These are phyloP conservation scores for Diorhabda elongata DNA, from an alignment of 1,140 invertebrate species.

Conservation along the genomic window DNA sequence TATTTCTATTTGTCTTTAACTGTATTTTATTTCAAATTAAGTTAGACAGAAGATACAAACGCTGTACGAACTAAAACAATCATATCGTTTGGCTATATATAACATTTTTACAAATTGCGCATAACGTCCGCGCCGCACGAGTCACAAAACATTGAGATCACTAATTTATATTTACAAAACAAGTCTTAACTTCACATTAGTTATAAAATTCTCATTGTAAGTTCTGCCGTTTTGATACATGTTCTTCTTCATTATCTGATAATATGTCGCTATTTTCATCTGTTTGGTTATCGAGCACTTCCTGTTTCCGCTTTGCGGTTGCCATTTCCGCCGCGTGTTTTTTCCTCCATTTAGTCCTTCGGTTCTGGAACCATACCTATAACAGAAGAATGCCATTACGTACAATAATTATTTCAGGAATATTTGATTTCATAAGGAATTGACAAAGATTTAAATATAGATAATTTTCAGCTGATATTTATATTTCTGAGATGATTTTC, in stretches of 20 bases:
- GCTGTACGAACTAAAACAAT: neutral
- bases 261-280: conserved; percentile 47
- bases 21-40: too few species aligned
- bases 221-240: conserved; percentile 42
- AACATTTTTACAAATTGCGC: conserved; percentile 39
- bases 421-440: too few species aligned
- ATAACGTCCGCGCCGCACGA: conserved; percentile 19
- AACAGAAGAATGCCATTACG: conserved; percentile 41
- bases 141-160: conserved; percentile 38
- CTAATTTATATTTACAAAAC: conserved; percentile 26
- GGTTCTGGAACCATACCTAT: conserved; percentile 99
- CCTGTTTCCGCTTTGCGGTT: conserved; percentile 93
- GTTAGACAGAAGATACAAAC: neutral
- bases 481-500: too few species aligned
- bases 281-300: conserved; percentile 74
- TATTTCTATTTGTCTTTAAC: too few species aligned
- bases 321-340: conserved; percentile 99
- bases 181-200: conserved; percentile 8
- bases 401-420: neutral
- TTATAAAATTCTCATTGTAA: conserved; percentile 37
- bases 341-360: conserved; percentile 98
- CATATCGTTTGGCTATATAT: conserved; percentile 22
- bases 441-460: too few species aligned
- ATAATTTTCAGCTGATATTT: too few species aligned
- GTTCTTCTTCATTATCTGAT: conserved; percentile 46